Conservation (phyloP, 2,113 vertebrate genomes). For the Carlito syrichta region DNA sequence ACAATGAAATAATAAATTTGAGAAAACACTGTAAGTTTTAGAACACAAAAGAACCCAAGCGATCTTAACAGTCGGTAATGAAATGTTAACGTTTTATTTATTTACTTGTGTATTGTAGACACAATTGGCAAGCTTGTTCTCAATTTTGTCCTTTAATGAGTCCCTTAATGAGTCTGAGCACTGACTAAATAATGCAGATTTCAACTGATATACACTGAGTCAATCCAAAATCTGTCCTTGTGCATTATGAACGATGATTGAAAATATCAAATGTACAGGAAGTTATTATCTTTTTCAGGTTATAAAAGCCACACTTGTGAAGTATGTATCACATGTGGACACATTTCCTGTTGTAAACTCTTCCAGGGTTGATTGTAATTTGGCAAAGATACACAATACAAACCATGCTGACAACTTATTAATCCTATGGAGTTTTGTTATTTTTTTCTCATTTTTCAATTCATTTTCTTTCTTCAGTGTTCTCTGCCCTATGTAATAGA, state of each 20-base stretch:
- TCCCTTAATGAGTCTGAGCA: not conserved
- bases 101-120: not conserved
- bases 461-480: not conserved
- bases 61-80: not conserved
- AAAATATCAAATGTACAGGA: not conserved
- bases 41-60: not conserved
- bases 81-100: conserved; percentile 1
- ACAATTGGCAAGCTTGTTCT: not conserved
- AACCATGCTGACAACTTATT: not conserved
- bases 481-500: not conserved
- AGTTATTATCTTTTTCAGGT: not conserved
- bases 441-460: not conserved
- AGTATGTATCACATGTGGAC: not conserved
- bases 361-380: not conserved
- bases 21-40: not conserved
- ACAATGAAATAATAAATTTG: not conserved
- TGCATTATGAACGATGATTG: not conserved
- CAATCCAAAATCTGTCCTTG: not conserved
- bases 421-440: not conserved
- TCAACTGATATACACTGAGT: not conserved
- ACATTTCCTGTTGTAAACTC: not conserved
- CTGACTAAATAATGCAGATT: not conserved
- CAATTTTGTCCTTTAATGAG: not conserved
- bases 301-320: not conserved
- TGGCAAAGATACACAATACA: not conserved